These are phyloP conservation scores for Drosophila macrospina DNA, from an alignment of 2,888 invertebrate species.

Conservation along the genomic window DNA sequence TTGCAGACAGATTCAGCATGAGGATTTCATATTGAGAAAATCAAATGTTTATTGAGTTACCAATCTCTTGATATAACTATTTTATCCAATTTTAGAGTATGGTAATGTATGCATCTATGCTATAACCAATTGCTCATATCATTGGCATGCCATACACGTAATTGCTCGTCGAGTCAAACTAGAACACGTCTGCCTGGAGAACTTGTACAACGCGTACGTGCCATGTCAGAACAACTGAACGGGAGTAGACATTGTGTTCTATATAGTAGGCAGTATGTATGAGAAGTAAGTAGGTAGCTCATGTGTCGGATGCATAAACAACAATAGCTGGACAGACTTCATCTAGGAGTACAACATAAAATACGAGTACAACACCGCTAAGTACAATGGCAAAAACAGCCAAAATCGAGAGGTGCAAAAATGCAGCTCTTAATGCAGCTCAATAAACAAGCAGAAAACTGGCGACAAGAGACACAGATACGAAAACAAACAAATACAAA, in stretches of 20 bases:
- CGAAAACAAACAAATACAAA: slow-evolving; percentile 10
- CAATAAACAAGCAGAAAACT: slow-evolving; percentile 69
- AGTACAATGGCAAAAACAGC: slow-evolving; percentile 38
- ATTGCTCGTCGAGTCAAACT: slow-evolving; percentile 64
- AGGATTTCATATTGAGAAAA: too few relatives aligned
- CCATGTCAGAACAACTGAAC: slow-evolving; percentile 53
- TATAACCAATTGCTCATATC: slow-evolving; percentile 38
- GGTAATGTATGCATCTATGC: slow-evolving; percentile 51
- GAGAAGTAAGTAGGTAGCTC: slow-evolving; percentile 27
- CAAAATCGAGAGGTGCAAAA: slow-evolving; percentile 64
- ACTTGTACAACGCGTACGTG: slow-evolving; percentile 62
- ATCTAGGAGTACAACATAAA: slow-evolving; percentile 15
- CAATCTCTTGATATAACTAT: background rate
- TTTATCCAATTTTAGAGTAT: slow-evolving; percentile 29
- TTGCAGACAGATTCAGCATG: background rate
- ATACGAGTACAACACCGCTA: slow-evolving; percentile 7
- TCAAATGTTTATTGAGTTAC: background rate
- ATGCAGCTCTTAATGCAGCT: slow-evolving; percentile 58
- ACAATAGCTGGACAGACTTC: slow-evolving; percentile 51
- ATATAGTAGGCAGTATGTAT: slow-evolving; percentile 44
- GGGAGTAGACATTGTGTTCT: slow-evolving; percentile 62
- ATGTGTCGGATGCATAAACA: slow-evolving; percentile 59
- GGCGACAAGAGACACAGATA: slow-evolving; percentile 51
- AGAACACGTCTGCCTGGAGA: slow-evolving; percentile 68
- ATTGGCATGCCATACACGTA: slow-evolving; percentile 71